Conservation (phyloP, 2,113 vertebrate genomes). For the Glareola pratincola region DNA sequence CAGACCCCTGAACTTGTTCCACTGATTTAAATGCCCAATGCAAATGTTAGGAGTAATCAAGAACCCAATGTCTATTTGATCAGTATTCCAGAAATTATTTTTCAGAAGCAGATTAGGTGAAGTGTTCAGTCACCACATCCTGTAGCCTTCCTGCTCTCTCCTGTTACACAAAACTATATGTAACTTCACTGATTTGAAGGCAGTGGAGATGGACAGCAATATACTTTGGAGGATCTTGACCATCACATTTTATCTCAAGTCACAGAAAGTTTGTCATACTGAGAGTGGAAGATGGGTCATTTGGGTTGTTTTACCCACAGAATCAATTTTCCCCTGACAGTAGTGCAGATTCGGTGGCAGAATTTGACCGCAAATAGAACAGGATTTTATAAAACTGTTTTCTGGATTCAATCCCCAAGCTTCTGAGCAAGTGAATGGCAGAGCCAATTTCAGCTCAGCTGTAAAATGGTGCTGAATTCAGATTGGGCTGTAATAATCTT, state of each 20-base stretch:
- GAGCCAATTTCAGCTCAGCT: neutral
- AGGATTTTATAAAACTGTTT: neutral
- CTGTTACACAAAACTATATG: neutral
- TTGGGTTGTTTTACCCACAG: neutral
- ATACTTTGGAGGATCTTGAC: neutral
- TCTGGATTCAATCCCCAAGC: neutral
- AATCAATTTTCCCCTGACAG: neutral
- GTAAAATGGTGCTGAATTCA: slow-evolving; percentile 1
- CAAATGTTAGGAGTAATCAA: neutral
- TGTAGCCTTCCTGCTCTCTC: neutral
- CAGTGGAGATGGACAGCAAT: neutral
- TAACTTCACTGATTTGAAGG: neutral
- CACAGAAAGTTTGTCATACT: neutral
- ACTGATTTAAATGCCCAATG: neutral
- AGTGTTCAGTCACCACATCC: neutral
- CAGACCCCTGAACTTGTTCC: neutral
- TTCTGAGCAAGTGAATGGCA: slow-evolving; percentile 1
- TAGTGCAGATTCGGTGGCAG: neutral
- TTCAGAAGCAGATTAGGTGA: neutral
- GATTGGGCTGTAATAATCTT: neutral
- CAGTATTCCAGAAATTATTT: neutral
- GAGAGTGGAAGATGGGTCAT: neutral
- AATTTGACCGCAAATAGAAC: neutral
- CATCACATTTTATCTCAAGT: neutral
- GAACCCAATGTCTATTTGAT: neutral